Base-by-base conservation (phyloP, 2,888 invertebrate genomes). In the Pocota personata region DNA sequence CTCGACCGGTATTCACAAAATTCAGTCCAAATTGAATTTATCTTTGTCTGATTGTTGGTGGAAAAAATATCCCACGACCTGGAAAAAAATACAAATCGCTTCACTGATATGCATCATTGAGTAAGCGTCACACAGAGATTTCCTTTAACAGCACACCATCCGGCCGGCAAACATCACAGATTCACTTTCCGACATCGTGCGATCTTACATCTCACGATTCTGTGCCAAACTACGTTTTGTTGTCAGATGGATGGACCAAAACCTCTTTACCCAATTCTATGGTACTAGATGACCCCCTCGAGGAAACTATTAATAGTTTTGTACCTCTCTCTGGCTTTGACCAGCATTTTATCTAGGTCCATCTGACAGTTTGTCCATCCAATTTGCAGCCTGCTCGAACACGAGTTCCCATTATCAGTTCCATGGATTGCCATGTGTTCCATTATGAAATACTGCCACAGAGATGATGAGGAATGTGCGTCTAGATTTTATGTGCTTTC, bases 111-210 rank as follows among this genome's bases (percentile, higher is more conserved):
- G 75, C 75, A 55, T 75, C 43, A 32, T 75, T 75, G 32, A 52
- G 52, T 62, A 75, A 75, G 64, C 55, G 43, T 55, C 55, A 57
- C 64, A 55, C 43, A 46, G 73, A 64, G 37, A 75, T 46, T 75
- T 57, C 64, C 35, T 46, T 52, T 35, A 24, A 12, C 73, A 55
- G 24, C 30, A 27, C 16, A 1, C 55, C 27, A 60, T 43, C 52
- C 10, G 50, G 50, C 46, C 50, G 72, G 48, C 37, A 48, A 62
- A 71, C 32, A 62, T 62, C 46, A 40, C 43, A 67, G 69, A 52
- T 52, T 46, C 77, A 78, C 69, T 71, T 69, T 75, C 24, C 14
- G 14, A 62, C 32, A 32, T 77, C 69, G 77, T 69, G 69, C 60
- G 43, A 60, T 77, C 57, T 48, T 48, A 60, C 30, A 69, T 58